Percentiles rank a stretch among this genome's conserved stretches.
Evolutionary conservation across 2,797 vertebrate genomes (phyloP).

Genomic region (Euthynnus affinis): DNA sequence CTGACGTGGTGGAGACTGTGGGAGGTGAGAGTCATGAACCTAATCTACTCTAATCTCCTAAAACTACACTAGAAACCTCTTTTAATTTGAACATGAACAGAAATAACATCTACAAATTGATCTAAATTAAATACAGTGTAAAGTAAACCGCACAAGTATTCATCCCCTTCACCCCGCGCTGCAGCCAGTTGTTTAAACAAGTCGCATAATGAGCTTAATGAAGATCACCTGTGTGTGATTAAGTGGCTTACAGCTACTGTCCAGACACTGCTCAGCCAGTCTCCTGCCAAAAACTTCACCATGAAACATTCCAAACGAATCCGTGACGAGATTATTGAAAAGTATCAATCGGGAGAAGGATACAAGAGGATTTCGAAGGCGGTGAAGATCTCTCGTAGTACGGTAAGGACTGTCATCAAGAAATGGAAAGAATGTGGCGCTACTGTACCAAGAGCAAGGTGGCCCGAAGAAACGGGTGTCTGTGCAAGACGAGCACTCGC

Average conservation of each 20-base stretch:
- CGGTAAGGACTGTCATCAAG: neutral
- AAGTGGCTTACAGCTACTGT: neutral
- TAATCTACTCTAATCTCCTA: neutral
- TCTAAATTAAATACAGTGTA: neutral
- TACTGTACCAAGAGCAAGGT: neutral
- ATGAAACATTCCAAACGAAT: neutral
- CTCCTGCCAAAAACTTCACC: neutral
- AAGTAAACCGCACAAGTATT: neutral
- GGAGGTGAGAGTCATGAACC: slow-evolving; percentile 63
- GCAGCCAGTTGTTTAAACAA: neutral
- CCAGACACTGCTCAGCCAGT: neutral
- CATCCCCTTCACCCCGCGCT: neutral
- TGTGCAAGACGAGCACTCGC: neutral
- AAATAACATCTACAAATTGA: neutral
- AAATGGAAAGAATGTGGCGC: neutral
- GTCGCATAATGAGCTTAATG: slow-evolving; percentile 2
- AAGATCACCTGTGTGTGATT: slow-evolving; percentile 5
- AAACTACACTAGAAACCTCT: neutral
- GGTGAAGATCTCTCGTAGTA: neutral
- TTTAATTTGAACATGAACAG: neutral
- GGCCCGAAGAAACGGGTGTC: neutral
- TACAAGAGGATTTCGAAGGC: neutral
- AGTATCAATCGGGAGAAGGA: neutral
- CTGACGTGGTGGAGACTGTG: slow-evolving; percentile 70
- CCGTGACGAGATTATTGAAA: neutral